Percentiles rank a stretch among this genome's conserved stretches.
These are phyloP conservation scores for Ictalurus furcatus DNA, from an alignment of 2,113 vertebrate species.

Conservation along the genomic window DNA sequence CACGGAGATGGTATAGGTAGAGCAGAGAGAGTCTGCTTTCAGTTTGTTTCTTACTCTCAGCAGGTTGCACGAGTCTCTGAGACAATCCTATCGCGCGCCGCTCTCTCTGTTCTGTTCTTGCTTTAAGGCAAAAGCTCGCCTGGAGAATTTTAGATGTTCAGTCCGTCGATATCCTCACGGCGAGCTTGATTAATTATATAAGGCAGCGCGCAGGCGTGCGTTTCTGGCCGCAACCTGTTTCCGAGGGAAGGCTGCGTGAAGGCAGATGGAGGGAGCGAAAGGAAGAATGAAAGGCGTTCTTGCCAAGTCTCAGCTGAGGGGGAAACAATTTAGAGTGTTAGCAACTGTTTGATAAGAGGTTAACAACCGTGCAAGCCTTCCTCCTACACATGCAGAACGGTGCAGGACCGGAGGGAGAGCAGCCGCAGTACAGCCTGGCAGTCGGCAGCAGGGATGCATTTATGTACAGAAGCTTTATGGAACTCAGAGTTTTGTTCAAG, in stretches of 20 bases:
- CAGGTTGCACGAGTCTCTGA: slow-evolving; percentile 26
- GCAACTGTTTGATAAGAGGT: slow-evolving; percentile 51
- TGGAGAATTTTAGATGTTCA: slow-evolving; percentile 49
- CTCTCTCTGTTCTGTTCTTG: slow-evolving; percentile 38
- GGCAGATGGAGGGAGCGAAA: slow-evolving; percentile 54
- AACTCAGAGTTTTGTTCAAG: slow-evolving; percentile 15
- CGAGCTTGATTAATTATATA: slow-evolving; percentile 56
- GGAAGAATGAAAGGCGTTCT: slow-evolving; percentile 50
- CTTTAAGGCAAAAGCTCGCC: slow-evolving; percentile 43
- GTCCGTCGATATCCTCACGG: slow-evolving; percentile 43
- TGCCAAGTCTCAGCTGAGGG: slow-evolving; percentile 54
- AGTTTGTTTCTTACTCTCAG: slow-evolving; percentile 38
- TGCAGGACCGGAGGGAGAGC: slow-evolving; percentile 42
- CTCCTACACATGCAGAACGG: slow-evolving; percentile 36
- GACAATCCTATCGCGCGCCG: slow-evolving; percentile 20
- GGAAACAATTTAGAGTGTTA: slow-evolving; percentile 54
- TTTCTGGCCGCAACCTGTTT: slow-evolving; percentile 53
- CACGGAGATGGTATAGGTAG: slow-evolving; percentile 9
- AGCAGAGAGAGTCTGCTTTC: slow-evolving; percentile 29
- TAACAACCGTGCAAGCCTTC: slow-evolving; percentile 56
- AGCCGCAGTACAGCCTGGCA: slow-evolving; percentile 30
- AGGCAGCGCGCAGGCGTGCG: slow-evolving; percentile 41
- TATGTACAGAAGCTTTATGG: slow-evolving; percentile 36
- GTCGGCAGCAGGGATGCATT: slow-evolving; percentile 35
- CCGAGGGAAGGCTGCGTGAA: slow-evolving; percentile 45